These are phyloP conservation scores for Ispidina picta DNA, from an alignment of 2,797 vertebrate genomes.

Conservation along the genomic window DNA sequence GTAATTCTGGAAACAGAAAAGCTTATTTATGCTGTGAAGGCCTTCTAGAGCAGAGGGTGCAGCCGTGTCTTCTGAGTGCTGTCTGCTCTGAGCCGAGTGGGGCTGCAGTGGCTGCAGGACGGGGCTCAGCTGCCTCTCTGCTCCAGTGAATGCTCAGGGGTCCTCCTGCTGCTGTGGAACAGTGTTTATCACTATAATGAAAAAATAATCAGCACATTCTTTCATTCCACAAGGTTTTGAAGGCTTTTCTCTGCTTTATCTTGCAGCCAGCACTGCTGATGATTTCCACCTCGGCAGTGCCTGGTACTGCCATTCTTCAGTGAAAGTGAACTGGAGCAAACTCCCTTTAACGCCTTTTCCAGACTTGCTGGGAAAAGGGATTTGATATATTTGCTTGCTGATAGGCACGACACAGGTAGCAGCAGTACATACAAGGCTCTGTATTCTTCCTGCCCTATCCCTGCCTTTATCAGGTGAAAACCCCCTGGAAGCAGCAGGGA, in stretches of 20 bases:
- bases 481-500: not conserved
- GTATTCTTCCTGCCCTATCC: not conserved
- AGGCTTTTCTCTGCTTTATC: not conserved
- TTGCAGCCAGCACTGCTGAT: not conserved
- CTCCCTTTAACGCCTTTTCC: not conserved
- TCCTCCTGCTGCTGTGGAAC: not conserved
- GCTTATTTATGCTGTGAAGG: fast-evolving
- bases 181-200: fast-evolving
- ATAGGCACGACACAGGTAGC: fast-evolving
- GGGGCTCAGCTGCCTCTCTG: not conserved
- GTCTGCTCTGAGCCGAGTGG: too few species aligned
- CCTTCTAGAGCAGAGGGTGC: not conserved
- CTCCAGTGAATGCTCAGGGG: not conserved
- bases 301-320: not conserved
- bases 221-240: not conserved
- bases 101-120: not conserved
- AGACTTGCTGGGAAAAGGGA: not conserved
- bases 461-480: fast-evolving
- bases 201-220: not conserved
- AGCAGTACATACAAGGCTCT: not conserved
- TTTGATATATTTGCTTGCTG: not conserved
- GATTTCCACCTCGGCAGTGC: not conserved
- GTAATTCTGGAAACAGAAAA: not conserved
- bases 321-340: not conserved
- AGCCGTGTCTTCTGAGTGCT: not conserved